Base-by-base conservation (phyloP, 1,140 invertebrate genomes). In the Diploscapter pachys region DNA sequence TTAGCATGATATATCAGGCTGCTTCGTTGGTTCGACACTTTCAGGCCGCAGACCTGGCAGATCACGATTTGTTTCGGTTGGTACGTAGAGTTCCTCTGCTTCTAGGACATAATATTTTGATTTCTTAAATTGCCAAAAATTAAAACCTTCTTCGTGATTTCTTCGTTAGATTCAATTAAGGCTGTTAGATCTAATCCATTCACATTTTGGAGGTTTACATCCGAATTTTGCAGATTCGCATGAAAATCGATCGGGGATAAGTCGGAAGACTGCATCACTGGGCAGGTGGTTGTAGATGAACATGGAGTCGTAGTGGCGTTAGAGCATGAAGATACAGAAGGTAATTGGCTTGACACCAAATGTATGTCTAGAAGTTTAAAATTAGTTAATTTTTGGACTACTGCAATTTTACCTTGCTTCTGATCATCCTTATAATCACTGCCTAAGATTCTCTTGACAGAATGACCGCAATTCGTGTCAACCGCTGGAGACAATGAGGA, bases 1-100 rank as follows among this genome's bases (percentile, higher is more conserved):
- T 79, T 79, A 4, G 76, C 78, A 52, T 79, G 78, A 66, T 79
- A 79, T 48, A 79, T 72, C 49, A 79, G 65, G 9, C 71, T 74
- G 49, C 74, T 72, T 57, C 78, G 61, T 73, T 76, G 69, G 13
- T 76, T 79, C 2, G 76, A 77, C 6, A 79, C 78, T 13, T 54
- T 69, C 3, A 59, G 59, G 49, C 65, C 48, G 50, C 78, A 79
- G n/a, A 76, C 50, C 3, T 66, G 53, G 51, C 78, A 79, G 67
- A 52, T 61, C 51, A 79, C 56, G 13, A 69, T 51, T 3, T n/a
- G 11, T n/a, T 73, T 78, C 59, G 52, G 63, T 55, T 69, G 53
- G 63, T 54, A 13, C 56, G 31, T 2, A 51, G 5, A 1, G 13
- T 9, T 50, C 48, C 54, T 3, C 56, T 54, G 11, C 3, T 48